Conservation (phyloP, 1,140 invertebrate genomes). For the Psix sp. region DNA sequence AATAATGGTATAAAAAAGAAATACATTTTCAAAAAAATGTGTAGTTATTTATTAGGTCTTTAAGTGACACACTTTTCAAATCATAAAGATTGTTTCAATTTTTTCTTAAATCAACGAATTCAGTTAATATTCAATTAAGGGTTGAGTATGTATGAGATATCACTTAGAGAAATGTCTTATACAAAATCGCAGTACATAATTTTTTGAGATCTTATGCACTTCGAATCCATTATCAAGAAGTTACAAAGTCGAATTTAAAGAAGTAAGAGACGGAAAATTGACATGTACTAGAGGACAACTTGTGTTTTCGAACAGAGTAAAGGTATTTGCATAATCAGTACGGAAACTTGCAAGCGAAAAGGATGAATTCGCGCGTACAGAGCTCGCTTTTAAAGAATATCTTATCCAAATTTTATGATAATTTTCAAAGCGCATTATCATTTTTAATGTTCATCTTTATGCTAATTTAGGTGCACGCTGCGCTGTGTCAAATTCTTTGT, state of each 20-base stretch:
- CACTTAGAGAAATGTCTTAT: no score
- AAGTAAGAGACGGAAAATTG: slow-evolving; percentile 39
- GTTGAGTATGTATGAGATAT: no score
- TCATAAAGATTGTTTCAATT: no score
- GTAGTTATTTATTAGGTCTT: no score
- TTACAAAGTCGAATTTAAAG: slow-evolving; percentile 29
- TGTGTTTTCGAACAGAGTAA: slow-evolving; percentile 54
- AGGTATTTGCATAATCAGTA: slow-evolving; percentile 57
- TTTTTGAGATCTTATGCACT: no score
- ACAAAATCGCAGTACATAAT: no score
- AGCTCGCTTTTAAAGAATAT: slow-evolving; percentile 44
- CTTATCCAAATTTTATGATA: slow-evolving; percentile 53
- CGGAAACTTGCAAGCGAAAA: slow-evolving; percentile 41
- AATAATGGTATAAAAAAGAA: slow-evolving; percentile 12
- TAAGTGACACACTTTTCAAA: no score
- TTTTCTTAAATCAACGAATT: no score
- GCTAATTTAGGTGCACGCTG: slow-evolving; percentile 33
- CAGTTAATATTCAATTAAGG: no score
- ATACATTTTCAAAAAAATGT: not conserved
- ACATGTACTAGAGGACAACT: slow-evolving; percentile 45
- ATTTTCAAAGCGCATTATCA: slow-evolving; percentile 48
- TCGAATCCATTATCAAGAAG: slow-evolving; percentile 11
- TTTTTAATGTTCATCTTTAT: slow-evolving; percentile 55
- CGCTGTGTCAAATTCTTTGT: slow-evolving; percentile 25
- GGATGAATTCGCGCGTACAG: slow-evolving; percentile 46